phyloP scores from a whole-genome alignment of 2,113 vertebrate genomes.

The Heterochromis multidens region DNA sequence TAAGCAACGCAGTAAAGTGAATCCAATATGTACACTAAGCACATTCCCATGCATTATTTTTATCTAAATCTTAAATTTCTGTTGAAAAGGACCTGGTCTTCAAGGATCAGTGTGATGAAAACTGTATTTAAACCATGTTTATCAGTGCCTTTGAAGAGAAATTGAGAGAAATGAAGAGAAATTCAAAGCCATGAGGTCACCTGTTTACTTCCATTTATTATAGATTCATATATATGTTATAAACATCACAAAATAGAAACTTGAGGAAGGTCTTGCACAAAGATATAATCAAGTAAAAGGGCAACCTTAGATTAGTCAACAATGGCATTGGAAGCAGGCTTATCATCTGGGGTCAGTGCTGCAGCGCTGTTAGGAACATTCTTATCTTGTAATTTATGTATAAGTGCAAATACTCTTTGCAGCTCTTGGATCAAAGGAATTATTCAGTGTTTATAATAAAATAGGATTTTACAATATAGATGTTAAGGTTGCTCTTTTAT shows the following conservation, averaged over 20 bases:
- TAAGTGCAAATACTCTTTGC: conserved; percentile 65
- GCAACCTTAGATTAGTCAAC: conserved; percentile 65
- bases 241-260: conserved; percentile 78
- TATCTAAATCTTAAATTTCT: no score
- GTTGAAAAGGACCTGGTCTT: no score
- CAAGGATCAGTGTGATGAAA: no score
- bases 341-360: conserved; percentile 49
- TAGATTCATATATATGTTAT: conserved; percentile 68
- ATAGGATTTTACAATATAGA: conserved; percentile 47
- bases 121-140: neutral
- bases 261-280: conserved; percentile 67
- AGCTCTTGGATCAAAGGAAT: conserved; percentile 43
- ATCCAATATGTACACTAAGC: neutral
- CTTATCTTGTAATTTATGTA: conserved; percentile 42
- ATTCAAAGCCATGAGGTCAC: conserved; percentile 21
- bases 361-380: conserved; percentile 59
- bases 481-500: conserved; percentile 72
- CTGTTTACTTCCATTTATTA: conserved; percentile 70
- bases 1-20: neutral
- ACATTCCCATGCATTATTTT: neutral
- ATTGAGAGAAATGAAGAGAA: neutral
- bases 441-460: conserved; percentile 56
- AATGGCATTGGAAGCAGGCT: conserved; percentile 52
- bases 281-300: conserved; percentile 68
- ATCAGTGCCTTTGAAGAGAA: neutral